Conservation (phyloP, 2,888 invertebrate species). For the Aspidiotus destructor region DNA sequence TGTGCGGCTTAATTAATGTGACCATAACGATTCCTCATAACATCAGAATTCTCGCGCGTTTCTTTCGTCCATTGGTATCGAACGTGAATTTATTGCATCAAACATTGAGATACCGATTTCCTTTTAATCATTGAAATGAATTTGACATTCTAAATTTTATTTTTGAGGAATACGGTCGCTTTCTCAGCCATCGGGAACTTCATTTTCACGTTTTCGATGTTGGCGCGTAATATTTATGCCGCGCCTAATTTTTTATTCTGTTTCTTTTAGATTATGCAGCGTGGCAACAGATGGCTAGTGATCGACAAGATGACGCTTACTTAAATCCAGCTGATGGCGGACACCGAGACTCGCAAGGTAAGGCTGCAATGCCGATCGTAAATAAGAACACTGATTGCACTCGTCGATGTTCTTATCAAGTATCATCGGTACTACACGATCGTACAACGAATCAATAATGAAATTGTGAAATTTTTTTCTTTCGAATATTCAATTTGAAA, state of each 20-base stretch:
- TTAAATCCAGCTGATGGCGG: slow-evolving; percentile 61
- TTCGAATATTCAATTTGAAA: background rate
- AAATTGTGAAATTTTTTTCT: background rate
- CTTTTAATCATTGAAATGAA: too few species aligned
- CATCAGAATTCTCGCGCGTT: too few species aligned
- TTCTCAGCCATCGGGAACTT: too few species aligned
- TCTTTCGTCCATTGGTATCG: too few species aligned
- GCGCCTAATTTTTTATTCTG: background rate
- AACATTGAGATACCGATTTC: too few species aligned
- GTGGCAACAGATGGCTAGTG: slow-evolving; percentile 59
- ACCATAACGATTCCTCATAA: too few species aligned
- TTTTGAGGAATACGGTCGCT: too few species aligned
- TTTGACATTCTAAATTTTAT: too few species aligned
- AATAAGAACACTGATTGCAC: slow-evolving; percentile 12
- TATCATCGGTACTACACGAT: background rate
- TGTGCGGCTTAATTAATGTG: too few species aligned
- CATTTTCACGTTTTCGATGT: background rate
- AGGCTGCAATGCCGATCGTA: slow-evolving; percentile 42
- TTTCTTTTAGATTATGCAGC: slow-evolving; percentile 60
- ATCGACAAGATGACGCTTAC: slow-evolving; percentile 67
- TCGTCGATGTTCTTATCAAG: slow-evolving; percentile 18
- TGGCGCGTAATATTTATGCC: background rate
- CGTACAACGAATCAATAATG: background rate
- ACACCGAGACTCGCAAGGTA: slow-evolving; percentile 86
- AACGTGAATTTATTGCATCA: too few species aligned